Base-by-base conservation (phyloP, 2,797 vertebrate species). In the Sternarchorhynchus goeldii region DNA sequence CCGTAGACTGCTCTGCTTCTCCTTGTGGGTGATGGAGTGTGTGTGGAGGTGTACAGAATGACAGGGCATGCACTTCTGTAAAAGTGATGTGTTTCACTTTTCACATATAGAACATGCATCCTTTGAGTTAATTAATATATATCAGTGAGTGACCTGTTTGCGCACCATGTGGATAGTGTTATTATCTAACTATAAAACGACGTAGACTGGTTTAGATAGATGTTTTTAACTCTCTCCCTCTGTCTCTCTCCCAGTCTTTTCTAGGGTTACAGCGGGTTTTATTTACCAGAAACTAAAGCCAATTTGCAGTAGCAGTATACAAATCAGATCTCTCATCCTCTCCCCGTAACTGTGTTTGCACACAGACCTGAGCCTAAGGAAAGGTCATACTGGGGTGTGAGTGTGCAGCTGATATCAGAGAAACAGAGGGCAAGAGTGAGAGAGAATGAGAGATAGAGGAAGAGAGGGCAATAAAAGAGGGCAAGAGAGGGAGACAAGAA, bases 231-330 rank as follows among this genome's bases (percentile, higher is more conserved):
- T 25, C 25, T 21, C 25, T 34, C 59, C 20, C 20, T 32, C 12
- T 41, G 18, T 58, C 62, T 39, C 29, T 39, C 57, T 63, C 57
- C 57, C 75, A 64, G 64, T 63, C 39, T 70, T 70, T 75, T 65
- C 72, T 72, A 80, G 73, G 65, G 69, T 60, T 65, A 80, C 72
- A 62, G 67, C 77, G 74, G 63, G 64, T 76, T 77, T 73, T 64
- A 64, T 83, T 73, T 64, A 62, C 63, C 63, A 80, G 72, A 73
- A 81, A 76, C 59, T 31, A 69, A 76, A 36, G 57, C 75, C 60
- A 81, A 71, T 71, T 72, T 69, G 74, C 41, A n/a, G n/a, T n/a
- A n/a, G 14, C 20, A 7, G 34, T 69, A 25, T 36, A 79, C 80
- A 77, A 66, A 79, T 76, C 45, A 69, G 64, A 34, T 76, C 79